Conservation (phyloP, 2,797 vertebrate species). For the Pantherophis vulpinus region DNA sequence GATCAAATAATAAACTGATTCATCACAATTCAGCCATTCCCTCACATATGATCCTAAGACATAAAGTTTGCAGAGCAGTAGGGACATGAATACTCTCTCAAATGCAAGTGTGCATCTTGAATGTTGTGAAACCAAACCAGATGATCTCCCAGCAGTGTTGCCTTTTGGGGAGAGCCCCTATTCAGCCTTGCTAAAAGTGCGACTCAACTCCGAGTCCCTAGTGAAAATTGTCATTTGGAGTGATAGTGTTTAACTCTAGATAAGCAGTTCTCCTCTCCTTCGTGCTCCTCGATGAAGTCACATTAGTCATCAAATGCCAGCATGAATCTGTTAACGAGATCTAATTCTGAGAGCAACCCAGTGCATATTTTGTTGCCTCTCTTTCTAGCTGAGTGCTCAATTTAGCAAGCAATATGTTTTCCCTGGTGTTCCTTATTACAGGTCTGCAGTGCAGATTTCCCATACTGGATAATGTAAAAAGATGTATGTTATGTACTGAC, state of each 20-base stretch:
- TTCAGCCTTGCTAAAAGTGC: not conserved
- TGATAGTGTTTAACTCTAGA: not conserved
- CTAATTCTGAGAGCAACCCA: not conserved
- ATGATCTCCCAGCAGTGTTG: not conserved
- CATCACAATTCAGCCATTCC: not conserved
- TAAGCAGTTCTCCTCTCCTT: not conserved
- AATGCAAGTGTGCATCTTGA: not conserved
- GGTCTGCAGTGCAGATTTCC: not conserved
- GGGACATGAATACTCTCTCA: not conserved
- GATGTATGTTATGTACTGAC: too few species aligned
- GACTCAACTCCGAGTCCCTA: not conserved
- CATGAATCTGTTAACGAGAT: slow-evolving; percentile 1
- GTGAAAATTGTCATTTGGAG: not conserved
- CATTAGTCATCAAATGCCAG: not conserved
- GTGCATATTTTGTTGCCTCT: not conserved
- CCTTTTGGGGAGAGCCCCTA: not conserved
- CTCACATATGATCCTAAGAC: not conserved
- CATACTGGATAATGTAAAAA: not conserved
- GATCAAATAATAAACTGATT: not conserved
- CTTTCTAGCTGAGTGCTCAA: not conserved
- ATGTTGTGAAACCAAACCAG: not conserved
- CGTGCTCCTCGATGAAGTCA: not conserved
- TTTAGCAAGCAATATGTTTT: not conserved
- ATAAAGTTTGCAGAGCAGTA: not conserved
- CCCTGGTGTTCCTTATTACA: not conserved